Evolutionary conservation across 2,797 vertebrate genomes (phyloP).

Genomic region (Darevskia nairensis): DNA sequence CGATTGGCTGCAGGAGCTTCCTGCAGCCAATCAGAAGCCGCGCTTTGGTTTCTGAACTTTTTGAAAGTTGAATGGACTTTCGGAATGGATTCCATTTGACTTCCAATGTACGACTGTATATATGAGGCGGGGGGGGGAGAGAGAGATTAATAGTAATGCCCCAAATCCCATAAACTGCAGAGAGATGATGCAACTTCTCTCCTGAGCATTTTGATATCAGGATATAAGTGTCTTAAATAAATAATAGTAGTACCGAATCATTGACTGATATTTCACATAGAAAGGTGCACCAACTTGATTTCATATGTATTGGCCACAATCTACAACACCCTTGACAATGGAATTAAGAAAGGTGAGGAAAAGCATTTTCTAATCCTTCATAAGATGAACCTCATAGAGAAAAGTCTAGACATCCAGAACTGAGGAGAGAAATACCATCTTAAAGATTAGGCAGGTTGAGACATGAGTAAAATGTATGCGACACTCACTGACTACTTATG

Average conservation of each 20-base stretch:
- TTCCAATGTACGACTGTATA: too few species aligned
- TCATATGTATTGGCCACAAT: not conserved
- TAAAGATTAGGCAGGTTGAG: conserved; percentile 15
- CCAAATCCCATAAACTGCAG: not conserved
- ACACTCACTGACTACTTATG: conserved; percentile 32
- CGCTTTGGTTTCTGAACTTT: too few species aligned
- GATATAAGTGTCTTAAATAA: not conserved
- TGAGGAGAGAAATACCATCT: conserved; percentile 21
- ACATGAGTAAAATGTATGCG: conserved; percentile 28
- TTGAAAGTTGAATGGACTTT: too few species aligned
- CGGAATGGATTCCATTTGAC: too few species aligned
- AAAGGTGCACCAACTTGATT: not conserved
- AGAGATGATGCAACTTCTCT: not conserved
- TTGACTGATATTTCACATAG: not conserved
- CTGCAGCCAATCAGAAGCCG: too few species aligned
- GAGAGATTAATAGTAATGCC: too few species aligned
- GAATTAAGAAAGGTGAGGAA: not conserved
- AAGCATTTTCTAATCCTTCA: not conserved
- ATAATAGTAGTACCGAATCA: not conserved
- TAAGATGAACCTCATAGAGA: not conserved
- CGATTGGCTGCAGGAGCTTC: too few species aligned
- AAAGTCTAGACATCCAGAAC: not conserved
- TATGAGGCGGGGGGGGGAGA: rapidly evolving
- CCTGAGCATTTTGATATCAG: not conserved
- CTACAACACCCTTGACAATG: not conserved